Evolutionary conservation across 1,140 invertebrate species (phyloP), one percentile per base, ranked within the genome.

Genomic region (Bombus soroeensis): DNA sequence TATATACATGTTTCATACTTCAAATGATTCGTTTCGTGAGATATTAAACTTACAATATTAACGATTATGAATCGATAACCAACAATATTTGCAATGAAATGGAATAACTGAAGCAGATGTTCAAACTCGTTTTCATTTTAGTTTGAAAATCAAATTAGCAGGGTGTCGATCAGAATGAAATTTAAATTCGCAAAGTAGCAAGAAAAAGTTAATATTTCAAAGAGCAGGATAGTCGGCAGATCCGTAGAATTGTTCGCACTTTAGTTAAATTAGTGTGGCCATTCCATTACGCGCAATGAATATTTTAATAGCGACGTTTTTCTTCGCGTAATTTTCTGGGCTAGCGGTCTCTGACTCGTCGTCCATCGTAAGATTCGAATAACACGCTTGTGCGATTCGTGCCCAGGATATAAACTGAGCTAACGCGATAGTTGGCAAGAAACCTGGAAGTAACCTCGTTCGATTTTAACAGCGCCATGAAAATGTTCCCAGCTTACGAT

Each of bases 381-480:
- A 86, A 76, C 62, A 78, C 37, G 84, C 34, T 59, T 22, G 62
- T 34, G 71, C 78, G 83, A 89, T 47, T 84, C 73, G 68, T 79
- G 79, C 57, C 62, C 68, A 37, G 15, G 64, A 59, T 86, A 80
- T 90, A 89, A 89, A 89, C 74, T 71, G 43, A 68, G 64, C 64
- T 59, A 74, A 71, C 39, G 83, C 37, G 84, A 76, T 64, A 64
- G 39, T 15, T 41, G 70, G 71, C 34, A 39, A 81, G 80, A 37
- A 87, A 89, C 37, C 57, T 41, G 64, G 77, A 78, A 80, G 71
- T 79, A 72, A 89, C 39, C 72, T 72, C 88, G 62, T 70, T 77
- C 72, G 72, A 89, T 87, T 89, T 89, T 87, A 89, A 88, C 83
- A 83, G 64, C n/a, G 57, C 47, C 80, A 77, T 89, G 84, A 89